A percentile compares a stretch with the other conserved stretches of the same genome.
phyloP scores from a whole-genome alignment of 2,113 vertebrate species.

The Sus scrofa region DNA sequence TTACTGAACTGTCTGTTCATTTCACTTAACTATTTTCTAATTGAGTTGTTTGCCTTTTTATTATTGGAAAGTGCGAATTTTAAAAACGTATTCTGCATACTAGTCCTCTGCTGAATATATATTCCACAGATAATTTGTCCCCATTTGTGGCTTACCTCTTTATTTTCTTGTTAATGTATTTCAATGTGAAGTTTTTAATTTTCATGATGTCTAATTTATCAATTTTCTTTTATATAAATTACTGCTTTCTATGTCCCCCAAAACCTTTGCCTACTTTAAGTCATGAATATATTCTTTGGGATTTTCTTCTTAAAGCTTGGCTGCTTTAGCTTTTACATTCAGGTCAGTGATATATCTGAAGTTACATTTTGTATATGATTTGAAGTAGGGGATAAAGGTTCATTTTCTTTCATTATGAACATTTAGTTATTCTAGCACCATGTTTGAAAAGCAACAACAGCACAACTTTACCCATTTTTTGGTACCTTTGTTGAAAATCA shows the following conservation, averaged over 20 bases:
- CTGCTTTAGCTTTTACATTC: not conserved
- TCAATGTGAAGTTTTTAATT: constrained; percentile 1
- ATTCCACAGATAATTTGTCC: constrained; percentile 33
- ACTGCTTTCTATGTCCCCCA: not conserved
- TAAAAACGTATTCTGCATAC: not conserved
- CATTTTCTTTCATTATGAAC: constrained; percentile 10
- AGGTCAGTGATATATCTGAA: not conserved
- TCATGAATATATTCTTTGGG: not conserved
- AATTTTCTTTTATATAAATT: not conserved
- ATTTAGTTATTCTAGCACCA: not conserved
- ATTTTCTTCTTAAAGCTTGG: constrained; percentile 22
- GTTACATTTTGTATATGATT: not conserved
- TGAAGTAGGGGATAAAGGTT: not conserved
- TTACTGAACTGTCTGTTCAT: constrained; percentile 5
- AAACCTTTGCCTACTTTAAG: not conserved
- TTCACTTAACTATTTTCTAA: constrained; percentile 36
- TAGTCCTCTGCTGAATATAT: not conserved
- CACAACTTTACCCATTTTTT: not conserved
- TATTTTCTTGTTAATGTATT: constrained; percentile 36
- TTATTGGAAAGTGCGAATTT: not conserved
- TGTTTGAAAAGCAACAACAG: not conserved
- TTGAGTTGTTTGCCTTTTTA: constrained; percentile 10
- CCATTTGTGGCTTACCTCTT: not conserved
- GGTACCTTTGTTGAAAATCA: not conserved
- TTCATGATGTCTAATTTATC: not conserved